Base-by-base conservation (phyloP, 2,888 invertebrate genomes). In the Drosophila conformis region DNA sequence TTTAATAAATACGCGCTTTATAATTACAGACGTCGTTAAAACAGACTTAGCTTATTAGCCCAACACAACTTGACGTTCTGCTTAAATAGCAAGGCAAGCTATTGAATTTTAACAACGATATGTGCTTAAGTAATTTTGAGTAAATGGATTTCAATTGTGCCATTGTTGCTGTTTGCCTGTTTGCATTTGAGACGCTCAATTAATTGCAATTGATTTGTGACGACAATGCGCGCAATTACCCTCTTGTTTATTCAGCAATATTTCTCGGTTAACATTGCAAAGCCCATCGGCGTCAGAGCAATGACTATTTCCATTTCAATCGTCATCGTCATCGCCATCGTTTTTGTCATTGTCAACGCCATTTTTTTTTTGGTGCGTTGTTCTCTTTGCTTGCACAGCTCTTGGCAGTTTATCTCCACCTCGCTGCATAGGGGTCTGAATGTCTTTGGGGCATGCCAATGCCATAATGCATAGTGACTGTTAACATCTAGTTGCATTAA, bases 141-240 rank as follows among this genome's bases (percentile, higher is more conserved):
- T 35, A 53, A 53, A 53, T 36, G 25, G 10, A 35, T 53, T 25
- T 46, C 46, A 46, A 46, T 46, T 46, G 46, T 25, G 46, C 4
- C 25, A 15, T 46, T 25, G 46, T 46, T 25, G 46, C 46, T 52
- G 21, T 27, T 13, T 40, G 33, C 42, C 36, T 29, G 27, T 27
- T 35, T 60, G 31, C 11, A 27, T 49, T 49, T 70, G n/a, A 51
- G 25, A 13, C n/a, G 48, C 25, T 29, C 72, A 76, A 76, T 76
- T 67, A 76, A 57, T 59, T 76, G 59, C 72, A 82, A 87, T 88
- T 88, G 89, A 88, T 83, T 86, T 80, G 80, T 77, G 80, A 72
- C 71, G 70, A 67, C 73, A 65, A 71, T 70, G 64, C 35, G 58
- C 57, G 36, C 67, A 64, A 72, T 78, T 77, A 71, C 38, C 57